Conservation (phyloP, 2,888 invertebrate species). For the Ophion costatus region DNA sequence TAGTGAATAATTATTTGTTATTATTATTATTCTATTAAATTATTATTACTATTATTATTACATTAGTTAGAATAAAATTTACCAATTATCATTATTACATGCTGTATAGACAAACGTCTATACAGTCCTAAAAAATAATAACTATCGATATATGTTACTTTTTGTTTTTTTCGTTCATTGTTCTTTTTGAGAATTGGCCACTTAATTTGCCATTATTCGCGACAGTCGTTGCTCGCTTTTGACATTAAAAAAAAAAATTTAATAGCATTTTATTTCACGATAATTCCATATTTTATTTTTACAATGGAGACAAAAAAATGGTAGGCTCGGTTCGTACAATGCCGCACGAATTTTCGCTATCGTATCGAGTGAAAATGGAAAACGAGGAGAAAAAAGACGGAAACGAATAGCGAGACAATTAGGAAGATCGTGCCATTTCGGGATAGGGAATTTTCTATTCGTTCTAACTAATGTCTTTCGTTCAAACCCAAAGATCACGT, state of each 20-base stretch:
- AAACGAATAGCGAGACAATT: not conserved
- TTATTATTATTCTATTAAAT: not conserved
- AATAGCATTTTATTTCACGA: too few species aligned
- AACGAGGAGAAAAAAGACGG: not conserved
- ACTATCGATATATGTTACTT: not conserved
- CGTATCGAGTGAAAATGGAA: not conserved
- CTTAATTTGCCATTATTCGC: too few species aligned
- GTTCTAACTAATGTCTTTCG: not conserved
- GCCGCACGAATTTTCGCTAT: not conserved
- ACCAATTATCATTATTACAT: too few species aligned
- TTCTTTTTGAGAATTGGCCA: not conserved
- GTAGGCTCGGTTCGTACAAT: not conserved
- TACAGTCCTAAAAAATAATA: not conserved
- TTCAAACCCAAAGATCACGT: not conserved
- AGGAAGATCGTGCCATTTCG: not conserved
- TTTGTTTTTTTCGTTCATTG: too few species aligned
- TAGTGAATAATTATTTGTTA: slow-evolving; percentile 20
- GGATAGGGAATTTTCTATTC: not conserved
- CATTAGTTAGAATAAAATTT: slow-evolving; percentile 44
- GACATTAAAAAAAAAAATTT: too few species aligned
- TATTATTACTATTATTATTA: not conserved
- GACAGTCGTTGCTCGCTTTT: too few species aligned
- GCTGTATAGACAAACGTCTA: not conserved
- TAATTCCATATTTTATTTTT: not conserved
- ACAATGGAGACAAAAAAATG: not conserved